Conservation (phyloP, 2,888 invertebrate species). For the Nomada flava region DNA sequence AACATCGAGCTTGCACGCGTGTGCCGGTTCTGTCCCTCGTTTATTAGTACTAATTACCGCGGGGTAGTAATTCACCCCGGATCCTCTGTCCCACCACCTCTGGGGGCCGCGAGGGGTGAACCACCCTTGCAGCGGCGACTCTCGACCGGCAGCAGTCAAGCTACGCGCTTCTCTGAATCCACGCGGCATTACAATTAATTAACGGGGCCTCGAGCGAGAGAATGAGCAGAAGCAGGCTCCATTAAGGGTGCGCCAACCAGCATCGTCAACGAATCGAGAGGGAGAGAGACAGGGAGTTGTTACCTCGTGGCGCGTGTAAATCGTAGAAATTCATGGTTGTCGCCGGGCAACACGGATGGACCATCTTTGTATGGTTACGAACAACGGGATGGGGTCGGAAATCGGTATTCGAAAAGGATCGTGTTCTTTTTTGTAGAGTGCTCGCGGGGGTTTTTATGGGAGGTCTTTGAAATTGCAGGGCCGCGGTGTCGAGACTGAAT, state of each 20-base stretch:
- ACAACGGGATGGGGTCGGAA: background rate
- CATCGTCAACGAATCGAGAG: slow-evolving; percentile 16
- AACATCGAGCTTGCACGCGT: slow-evolving; percentile 56
- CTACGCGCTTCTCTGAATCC: slow-evolving; percentile 72
- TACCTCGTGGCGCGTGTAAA: slow-evolving; percentile 12
- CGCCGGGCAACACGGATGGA: slow-evolving; percentile 8
- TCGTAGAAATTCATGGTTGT: slow-evolving; percentile 45
- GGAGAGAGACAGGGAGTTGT: background rate
- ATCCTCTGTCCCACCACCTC: slow-evolving; percentile 45
- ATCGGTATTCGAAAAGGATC: no score
- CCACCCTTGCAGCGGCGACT: slow-evolving; percentile 58
- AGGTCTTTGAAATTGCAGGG: no score
- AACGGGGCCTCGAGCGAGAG: slow-evolving; percentile 61
- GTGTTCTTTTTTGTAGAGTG: no score
- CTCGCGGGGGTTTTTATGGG: no score
- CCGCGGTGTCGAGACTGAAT: no score
- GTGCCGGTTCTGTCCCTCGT: slow-evolving; percentile 63
- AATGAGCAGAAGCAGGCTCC: slow-evolving; percentile 41
- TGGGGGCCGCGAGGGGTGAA: slow-evolving; percentile 39
- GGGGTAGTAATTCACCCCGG: slow-evolving; percentile 63
- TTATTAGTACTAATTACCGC: slow-evolving; percentile 76
- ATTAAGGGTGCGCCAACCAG: slow-evolving; percentile 60
- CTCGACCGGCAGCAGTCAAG: slow-evolving; percentile 62
- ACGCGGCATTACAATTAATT: slow-evolving; percentile 76
- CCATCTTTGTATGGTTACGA: slow-evolving; percentile 37